Evolutionary conservation across 2,113 vertebrate genomes (phyloP), one percentile per base, ranked within the genome.

Genomic region (Sigmodon hispidus): DNA sequence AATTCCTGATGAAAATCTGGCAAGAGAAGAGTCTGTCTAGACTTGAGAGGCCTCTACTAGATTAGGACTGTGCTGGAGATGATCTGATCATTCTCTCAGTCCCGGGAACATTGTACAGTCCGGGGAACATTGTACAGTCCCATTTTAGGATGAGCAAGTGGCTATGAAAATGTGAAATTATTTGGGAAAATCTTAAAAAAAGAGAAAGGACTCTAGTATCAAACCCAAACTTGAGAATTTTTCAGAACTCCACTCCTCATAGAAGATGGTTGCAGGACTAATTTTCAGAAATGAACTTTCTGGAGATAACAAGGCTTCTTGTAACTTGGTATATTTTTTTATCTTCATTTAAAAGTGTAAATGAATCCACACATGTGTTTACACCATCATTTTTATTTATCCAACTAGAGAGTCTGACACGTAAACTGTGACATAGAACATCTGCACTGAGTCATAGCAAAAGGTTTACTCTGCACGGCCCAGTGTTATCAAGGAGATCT

Each of bases 401-500:
- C 3, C 69, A 63, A 81, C 24, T 57, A 85, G 73, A 80, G 89
- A 26, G 57, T 13, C 45, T 91, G 87, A 90, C 11, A n/a, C 45
- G 57, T 12, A 90, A 34, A 83, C 45, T 55, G 34, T 91, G 1
- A 13, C n/a, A 84, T 50, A 91, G 76, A 94, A 80, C 67, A 73
- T 93, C 29, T 61, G 83, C 24, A 21, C 24, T 87, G 79, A 57
- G 75, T 88, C 50, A 36, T 11, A 89, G 52, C 52, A 76, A 89
- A 84, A 7, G 10, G 72, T 73, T 95, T 89, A 3, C 43, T 21
- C 52, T 22, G 4, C 76, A 12, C 15, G 65, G 48, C 40, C n/a
- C n/a, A 5, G 17, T 70, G 1, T 95, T 96, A 95, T 88, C 93
- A 88, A 90, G 57, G 75, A 15, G n/a, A 67, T 10, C 77, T 57